Evolutionary conservation across 2,888 invertebrate species (phyloP), one percentile per base, ranked within the genome.

Genomic region (Oligia fasciuncula): DNA sequence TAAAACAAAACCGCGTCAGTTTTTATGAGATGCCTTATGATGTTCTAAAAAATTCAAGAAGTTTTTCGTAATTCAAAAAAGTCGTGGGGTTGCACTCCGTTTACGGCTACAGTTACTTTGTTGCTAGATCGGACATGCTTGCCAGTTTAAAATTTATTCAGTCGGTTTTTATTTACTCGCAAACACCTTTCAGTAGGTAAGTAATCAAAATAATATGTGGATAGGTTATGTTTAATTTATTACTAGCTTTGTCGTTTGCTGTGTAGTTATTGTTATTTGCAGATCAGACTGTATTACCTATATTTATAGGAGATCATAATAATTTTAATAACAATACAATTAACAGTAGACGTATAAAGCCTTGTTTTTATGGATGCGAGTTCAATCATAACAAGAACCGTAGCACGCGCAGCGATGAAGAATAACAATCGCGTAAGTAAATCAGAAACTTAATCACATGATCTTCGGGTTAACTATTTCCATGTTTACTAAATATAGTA

Each of bases 11-110:
- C 93, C 91, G 91, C 92, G 91, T 91, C 87, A 91, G 76, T 94
- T 95, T 95, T 95, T 95, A 91, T 91, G 88, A 87, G 88, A 93
- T 91, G 87, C 94, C 94, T 93, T 94, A 93, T 93, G 93, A 95
- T 93, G 89, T 90, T 89, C 86, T 90, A 95, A 95, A 95, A 94
- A 94, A 89, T 86, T 81, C 82, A 92, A 92, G 88, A 77, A 88
- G 91, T 92, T 93, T 94, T 94, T 93, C 88, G 90, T 90, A 88
- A 88, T 91, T 88, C 87, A 91, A 94, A 93, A 94, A 95, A 93
- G 83, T 91, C 84, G 90, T 93, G 90, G 93, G 92, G 93, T 92
- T 89, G 88, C 88, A 87, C 86, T 89, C 88, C 89, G 66, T 80
- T 79, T 87, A 81, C 57, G 75, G 80, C 13, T 68, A 49, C 73